phyloP scores from a whole-genome alignment of 1,140 invertebrate genomes.

The Scylla paramamosain region DNA sequence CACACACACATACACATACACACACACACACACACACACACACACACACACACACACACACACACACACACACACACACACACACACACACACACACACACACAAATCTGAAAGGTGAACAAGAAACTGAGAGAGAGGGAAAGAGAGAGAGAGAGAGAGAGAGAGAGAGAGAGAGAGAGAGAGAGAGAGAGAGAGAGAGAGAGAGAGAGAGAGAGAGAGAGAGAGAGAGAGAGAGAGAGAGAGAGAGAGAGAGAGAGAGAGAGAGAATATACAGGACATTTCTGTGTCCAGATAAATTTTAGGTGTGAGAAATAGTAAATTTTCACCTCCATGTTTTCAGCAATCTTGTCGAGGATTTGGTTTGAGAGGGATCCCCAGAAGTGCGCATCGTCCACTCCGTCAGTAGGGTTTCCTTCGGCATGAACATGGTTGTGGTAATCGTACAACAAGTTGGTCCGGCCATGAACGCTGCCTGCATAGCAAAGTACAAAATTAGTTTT shows the following conservation, averaged over 20 bases:
- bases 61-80: too few species aligned
- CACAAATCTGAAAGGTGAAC: too few species aligned
- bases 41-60: too few species aligned
- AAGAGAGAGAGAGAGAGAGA: too few species aligned
- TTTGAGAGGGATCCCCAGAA: neutral
- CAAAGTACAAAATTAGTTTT: neutral
- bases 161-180: neutral
- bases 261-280: neutral
- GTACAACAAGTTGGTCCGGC: slow-evolving; percentile 84
- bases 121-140: too few species aligned
- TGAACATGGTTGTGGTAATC: slow-evolving; percentile 82
- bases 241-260: too few species aligned
- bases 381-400: slow-evolving; percentile 5
- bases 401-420: neutral
- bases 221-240: neutral
- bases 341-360: slow-evolving; percentile 44
- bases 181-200: neutral
- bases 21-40: too few species aligned
- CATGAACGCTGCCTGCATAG: slow-evolving; percentile 79
- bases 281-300: neutral
- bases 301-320: neutral
- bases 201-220: neutral
- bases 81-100: too few species aligned
- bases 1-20: too few species aligned
- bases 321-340: slow-evolving; percentile 54